Evolutionary conservation across 1,140 invertebrate species (phyloP), one percentile per base, ranked within the genome.

Genomic region (Ganaspis sp.): DNA sequence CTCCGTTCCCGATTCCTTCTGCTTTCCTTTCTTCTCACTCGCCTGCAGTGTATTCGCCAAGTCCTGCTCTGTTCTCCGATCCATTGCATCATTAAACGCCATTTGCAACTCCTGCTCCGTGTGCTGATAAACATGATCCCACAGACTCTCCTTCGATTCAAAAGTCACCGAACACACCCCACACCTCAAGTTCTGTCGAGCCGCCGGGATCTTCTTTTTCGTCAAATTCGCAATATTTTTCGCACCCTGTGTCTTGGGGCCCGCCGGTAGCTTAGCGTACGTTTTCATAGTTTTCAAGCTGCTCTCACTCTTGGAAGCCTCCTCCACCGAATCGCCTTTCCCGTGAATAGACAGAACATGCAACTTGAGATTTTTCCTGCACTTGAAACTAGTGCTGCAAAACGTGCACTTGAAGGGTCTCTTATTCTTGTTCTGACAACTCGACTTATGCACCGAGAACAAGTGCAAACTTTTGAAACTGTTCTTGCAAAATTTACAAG

Each of bases 121-220:
- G 49, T 91, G 90, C 0, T 81, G 83, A 19, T 81, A 86, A 9
- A 90, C 80, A 69, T 91, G 90, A 34, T 85, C 81, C n/a, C 86
- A 87, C 0, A 91, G 64, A 37, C 75, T 75, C 19, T 81, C 78
- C 58, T 77, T 82, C 0, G 81, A 78, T 4, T 82, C 75, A 76
- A 86, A 89, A 9, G n/a, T 69, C n/a, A 78, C n/a, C 5, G 74
- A 83, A 70, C 89, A 90, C 0, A 90, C 78, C 37, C 45, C 84
- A 54, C 88, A 88, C 4, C n/a, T 38, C 0, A 74, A 19, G 21
- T 42, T 78, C 0, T 80, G 73, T 4, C 53, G 78, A 71, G 71
- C 71, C 53, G 75, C 76, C 0, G 77, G 75, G 78, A 76, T 54
- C 70, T 76, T 81, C 83, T 74, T 81, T 81, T 73, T 40, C 0